Conservation (phyloP, 2,113 vertebrate genomes). For the Rhinichthys klamathensis region DNA sequence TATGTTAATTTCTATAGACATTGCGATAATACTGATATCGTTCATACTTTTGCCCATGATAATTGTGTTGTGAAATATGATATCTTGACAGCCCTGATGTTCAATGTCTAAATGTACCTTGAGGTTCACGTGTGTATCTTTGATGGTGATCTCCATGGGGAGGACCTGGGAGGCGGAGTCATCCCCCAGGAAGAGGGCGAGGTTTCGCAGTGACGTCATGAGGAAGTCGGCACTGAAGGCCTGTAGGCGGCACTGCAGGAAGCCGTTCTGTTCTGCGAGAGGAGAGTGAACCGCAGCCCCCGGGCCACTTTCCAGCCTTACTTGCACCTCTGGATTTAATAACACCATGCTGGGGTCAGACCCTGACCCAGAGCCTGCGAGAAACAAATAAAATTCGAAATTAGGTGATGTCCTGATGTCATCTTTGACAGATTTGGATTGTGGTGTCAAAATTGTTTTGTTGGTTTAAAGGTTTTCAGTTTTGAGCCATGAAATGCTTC, state of each 20-base stretch:
- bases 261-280: constrained; percentile 91
- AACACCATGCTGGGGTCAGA: constrained; percentile 64
- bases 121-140: constrained; percentile 86
- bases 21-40: neutral
- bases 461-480: neutral
- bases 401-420: too few relatives aligned
- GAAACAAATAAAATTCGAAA: neutral
- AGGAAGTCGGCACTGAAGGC: constrained; percentile 90
- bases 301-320: constrained; percentile 90
- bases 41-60: neutral
- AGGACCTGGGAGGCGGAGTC: constrained; percentile 87
- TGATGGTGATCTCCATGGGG: constrained; percentile 95
- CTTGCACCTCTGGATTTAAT: constrained; percentile 82
- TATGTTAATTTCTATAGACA: too few relatives aligned
- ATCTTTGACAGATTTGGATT: too few relatives aligned
- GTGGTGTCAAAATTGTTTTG: neutral
- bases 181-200: constrained; percentile 92
- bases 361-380: constrained; percentile 77
- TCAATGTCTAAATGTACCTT: constrained; percentile 78
- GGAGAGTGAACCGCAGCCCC: constrained; percentile 84
- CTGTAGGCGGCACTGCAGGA: constrained; percentile 89
- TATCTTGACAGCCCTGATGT: neutral
- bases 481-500: neutral
- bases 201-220: constrained; percentile 89
- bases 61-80: neutral